Conservation (phyloP, 2,113 vertebrate genomes). For the Vicugna pacos region DNA sequence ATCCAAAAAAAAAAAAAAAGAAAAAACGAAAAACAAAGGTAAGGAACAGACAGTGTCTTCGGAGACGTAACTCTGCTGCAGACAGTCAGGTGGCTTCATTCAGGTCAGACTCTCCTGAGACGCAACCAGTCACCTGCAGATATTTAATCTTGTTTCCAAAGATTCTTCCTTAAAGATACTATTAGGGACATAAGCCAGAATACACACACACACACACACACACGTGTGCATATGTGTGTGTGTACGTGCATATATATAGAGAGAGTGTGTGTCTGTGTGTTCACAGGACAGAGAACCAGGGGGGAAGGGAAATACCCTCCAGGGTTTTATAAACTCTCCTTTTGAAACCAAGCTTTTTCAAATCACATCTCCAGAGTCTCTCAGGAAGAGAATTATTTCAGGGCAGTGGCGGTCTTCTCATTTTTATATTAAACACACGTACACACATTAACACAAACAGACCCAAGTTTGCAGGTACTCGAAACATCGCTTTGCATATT, state of each 20-base stretch:
- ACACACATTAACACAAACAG: neutral
- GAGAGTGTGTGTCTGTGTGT: rapidly evolving
- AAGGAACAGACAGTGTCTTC: neutral
- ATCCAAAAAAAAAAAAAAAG: neutral
- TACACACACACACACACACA: neutral
- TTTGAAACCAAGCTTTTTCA: neutral
- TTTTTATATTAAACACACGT: neutral
- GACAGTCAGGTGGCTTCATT: rapidly evolving
- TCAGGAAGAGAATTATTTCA: neutral
- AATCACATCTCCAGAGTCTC: neutral
- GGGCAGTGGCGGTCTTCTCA: neutral
- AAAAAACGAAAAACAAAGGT: neutral
- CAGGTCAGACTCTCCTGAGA: neutral
- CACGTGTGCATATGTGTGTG: too few relatives aligned
- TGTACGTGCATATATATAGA: too few relatives aligned
- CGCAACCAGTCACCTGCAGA: neutral
- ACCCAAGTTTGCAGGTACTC: neutral
- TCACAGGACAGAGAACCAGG: too few relatives aligned
- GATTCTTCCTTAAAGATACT: neutral
- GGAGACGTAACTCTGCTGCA: rapidly evolving
- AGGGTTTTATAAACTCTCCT: neutral
- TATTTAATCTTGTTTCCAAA: neutral
- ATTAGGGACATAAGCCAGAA: neutral
- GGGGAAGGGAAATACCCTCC: too few relatives aligned
- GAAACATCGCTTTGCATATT: neutral